Conservation (phyloP, 2,888 invertebrate species). For the Rotaria magnacalcarata region DNA sequence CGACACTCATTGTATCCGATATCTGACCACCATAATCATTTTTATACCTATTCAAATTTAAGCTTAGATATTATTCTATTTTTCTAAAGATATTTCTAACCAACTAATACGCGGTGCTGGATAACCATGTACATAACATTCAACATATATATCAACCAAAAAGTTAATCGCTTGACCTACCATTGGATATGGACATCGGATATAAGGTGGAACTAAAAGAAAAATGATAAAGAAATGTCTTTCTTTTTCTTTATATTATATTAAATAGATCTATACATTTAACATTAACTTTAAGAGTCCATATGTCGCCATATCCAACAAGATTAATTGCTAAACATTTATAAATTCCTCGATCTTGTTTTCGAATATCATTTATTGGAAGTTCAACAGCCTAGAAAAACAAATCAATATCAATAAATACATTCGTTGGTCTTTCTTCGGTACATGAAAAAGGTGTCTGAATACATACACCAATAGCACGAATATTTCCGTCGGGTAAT, state of each 20-base stretch:
- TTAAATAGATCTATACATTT: conserved; percentile 35
- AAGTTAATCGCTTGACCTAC: conserved; percentile 45
- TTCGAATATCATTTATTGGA: conserved; percentile 39
- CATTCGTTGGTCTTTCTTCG: too few species aligned
- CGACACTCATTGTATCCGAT: neutral
- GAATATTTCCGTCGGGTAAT: conserved; percentile 42
- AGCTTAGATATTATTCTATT: too few species aligned
- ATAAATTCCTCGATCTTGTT: conserved; percentile 42
- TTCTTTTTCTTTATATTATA: neutral
- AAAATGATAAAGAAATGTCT: neutral
- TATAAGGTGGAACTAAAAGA: conserved; percentile 43
- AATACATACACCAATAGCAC: conserved; percentile 37
- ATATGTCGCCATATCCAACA: conserved; percentile 44
- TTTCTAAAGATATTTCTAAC: neutral
- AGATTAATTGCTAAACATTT: conserved; percentile 46
- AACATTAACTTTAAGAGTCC: conserved; percentile 46
- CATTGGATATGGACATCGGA: conserved; percentile 41
- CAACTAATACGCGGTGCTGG: conserved; percentile 40
- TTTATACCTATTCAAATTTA: conserved; percentile 40
- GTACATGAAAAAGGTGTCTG: too few species aligned
- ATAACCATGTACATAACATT: conserved; percentile 46
- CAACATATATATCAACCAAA: conserved; percentile 44
- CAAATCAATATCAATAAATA: too few species aligned
- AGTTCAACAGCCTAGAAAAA: conserved; percentile 38
- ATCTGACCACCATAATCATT: conserved; percentile 39